These are phyloP conservation scores for Chrysolina haemoptera DNA, from an alignment of 2,888 invertebrate genomes.

Conservation along the genomic window DNA sequence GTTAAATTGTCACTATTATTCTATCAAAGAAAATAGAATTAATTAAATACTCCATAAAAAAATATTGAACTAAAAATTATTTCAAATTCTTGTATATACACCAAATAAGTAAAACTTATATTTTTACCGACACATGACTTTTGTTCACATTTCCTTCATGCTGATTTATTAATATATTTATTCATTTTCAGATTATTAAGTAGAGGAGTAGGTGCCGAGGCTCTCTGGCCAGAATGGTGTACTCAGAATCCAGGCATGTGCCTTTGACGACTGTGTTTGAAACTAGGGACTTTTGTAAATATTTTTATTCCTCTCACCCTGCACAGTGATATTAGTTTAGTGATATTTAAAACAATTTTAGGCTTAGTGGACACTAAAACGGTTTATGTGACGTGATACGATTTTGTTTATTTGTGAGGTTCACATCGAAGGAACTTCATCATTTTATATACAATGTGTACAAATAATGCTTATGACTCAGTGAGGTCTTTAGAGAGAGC, in stretches of 20 bases:
- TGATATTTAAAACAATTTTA: conserved; percentile 38
- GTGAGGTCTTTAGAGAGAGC: neutral
- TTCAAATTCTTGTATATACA: too few species aligned
- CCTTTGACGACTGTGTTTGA: conserved; percentile 68
- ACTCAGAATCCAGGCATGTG: conserved; percentile 83
- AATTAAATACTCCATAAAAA: too few species aligned
- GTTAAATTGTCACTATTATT: too few species aligned
- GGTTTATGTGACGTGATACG: neutral
- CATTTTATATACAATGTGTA: neutral
- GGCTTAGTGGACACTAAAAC: neutral
- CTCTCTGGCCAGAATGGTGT: conserved; percentile 86
- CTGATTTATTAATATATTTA: neutral
- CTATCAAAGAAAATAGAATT: too few species aligned
- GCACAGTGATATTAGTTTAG: conserved; percentile 59
- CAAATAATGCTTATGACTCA: neutral
- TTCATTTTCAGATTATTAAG: conserved; percentile 70
- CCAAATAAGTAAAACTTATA: too few species aligned
- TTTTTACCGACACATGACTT: too few species aligned
- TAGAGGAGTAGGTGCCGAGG: conserved; percentile 78
- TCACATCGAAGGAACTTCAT: conserved; percentile 12
- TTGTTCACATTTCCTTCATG: neutral
- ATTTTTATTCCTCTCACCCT: conserved; percentile 28
- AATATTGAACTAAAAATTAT: too few species aligned
- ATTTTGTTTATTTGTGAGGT: neutral
- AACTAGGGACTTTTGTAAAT: conserved; percentile 26